Percentiles rank a stretch among this genome's conserved stretches.
These are phyloP conservation scores for Phalloptychus januarius DNA, from an alignment of 2,797 vertebrate species.

Conservation along the genomic window DNA sequence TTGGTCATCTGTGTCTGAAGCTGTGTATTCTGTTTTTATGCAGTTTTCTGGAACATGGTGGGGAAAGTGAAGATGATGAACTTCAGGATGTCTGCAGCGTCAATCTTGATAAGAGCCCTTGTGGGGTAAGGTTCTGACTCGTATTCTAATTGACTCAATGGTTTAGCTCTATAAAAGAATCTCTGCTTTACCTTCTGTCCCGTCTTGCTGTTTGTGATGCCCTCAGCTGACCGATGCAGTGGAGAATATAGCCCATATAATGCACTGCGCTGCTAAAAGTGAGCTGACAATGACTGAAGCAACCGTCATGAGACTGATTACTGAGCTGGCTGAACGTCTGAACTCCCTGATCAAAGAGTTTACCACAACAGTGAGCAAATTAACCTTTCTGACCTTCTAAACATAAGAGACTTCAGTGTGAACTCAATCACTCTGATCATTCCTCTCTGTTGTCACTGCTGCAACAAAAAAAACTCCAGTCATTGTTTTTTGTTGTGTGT, in stretches of 20 bases:
- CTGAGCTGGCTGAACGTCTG: slow-evolving; percentile 66
- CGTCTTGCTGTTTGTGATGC: background rate
- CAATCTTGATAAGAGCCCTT: slow-evolving; percentile 64
- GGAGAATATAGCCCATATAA: slow-evolving; percentile 65
- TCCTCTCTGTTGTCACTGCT: background rate
- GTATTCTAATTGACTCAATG: background rate
- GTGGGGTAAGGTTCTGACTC: slow-evolving; percentile 69
- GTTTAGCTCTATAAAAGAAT: background rate
- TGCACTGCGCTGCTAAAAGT: slow-evolving; percentile 70
- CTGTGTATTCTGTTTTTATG: slow-evolving; percentile 6
- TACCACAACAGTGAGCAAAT: slow-evolving; percentile 57
- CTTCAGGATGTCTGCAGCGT: slow-evolving; percentile 74
- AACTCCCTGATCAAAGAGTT: slow-evolving; percentile 68
- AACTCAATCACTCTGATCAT: background rate
- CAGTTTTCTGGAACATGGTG: slow-evolving; percentile 68
- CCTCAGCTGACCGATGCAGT: slow-evolving; percentile 73
- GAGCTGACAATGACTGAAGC: slow-evolving; percentile 67
- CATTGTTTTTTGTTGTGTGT: background rate
- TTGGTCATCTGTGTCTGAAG: background rate
- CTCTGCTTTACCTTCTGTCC: background rate
- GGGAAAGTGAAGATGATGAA: slow-evolving; percentile 37
- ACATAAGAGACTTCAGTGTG: background rate
- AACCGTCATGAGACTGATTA: slow-evolving; percentile 56
- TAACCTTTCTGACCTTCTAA: background rate
- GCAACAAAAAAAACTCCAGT: background rate